Percentiles rank a stretch among this genome's conserved stretches.
Conservation (phyloP, 2,113 vertebrate species). For the Neotoma lepida region DNA sequence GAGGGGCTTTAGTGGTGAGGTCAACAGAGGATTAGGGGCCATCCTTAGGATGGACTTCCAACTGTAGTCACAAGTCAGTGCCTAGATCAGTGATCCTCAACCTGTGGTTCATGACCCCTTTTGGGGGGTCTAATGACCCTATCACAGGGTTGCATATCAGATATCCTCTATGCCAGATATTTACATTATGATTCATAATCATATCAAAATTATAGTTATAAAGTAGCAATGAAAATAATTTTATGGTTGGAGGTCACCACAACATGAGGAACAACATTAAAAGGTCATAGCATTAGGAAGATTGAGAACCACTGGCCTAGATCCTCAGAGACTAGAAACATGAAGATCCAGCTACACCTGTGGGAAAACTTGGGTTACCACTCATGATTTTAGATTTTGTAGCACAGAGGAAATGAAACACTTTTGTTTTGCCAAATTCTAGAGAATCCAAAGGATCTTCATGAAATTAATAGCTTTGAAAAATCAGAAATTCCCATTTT, state of each 20-base stretch:
- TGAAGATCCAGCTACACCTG: background rate
- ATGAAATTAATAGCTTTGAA: background rate
- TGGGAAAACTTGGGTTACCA: background rate
- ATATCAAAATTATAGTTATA: background rate
- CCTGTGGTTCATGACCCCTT: background rate
- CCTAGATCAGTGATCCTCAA: background rate
- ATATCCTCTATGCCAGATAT: background rate
- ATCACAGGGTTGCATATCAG: background rate
- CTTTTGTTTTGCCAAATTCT: background rate
- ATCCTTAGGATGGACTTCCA: background rate
- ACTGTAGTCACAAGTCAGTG: background rate
- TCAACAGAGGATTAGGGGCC: background rate
- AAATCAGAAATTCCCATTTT: background rate
- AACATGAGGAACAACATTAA: background rate
- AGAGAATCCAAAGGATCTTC: background rate
- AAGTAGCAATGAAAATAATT: background rate
- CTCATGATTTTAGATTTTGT: background rate
- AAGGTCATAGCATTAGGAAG: background rate
- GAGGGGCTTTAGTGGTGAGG: rapidly evolving
- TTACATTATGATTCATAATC: background rate
- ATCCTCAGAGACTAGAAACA: background rate
- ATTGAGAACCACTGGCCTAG: background rate
- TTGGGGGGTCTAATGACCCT: background rate
- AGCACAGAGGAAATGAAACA: background rate
- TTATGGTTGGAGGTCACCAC: background rate